phyloP scores from a whole-genome alignment of 2,113 vertebrate species.

The Struthio camelus region DNA sequence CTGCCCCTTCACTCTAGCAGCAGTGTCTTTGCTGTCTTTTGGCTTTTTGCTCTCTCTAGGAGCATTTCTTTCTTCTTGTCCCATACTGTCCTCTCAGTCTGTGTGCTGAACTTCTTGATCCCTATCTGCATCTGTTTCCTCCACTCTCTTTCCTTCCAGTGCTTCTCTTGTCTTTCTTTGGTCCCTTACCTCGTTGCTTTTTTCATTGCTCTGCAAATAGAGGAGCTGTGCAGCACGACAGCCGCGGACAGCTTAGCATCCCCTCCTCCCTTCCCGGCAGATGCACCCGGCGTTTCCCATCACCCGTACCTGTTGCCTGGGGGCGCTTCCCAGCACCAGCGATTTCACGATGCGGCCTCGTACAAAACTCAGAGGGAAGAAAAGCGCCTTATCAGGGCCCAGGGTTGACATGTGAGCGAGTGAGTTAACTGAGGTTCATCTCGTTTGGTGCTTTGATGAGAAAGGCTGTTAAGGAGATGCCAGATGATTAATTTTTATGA shows the following conservation, averaged over 20 bases:
- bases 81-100: rapidly evolving
- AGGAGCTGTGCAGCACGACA: not conserved
- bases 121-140: not conserved
- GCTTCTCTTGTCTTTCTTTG: not conserved
- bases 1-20: not conserved
- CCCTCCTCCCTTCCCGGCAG: not conserved
- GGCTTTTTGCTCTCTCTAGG: not conserved
- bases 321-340: not conserved
- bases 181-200: not conserved
- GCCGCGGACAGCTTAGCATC: not conserved
- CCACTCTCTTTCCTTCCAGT: not conserved
- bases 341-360: not conserved
- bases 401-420: not conserved
- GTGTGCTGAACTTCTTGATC: not conserved
- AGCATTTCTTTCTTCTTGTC: not conserved
- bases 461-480: not conserved
- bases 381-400: not conserved
- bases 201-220: not conserved
- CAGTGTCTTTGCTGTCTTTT: not conserved
- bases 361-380: not conserved
- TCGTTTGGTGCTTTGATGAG: slow-evolving; percentile 14
- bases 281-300: not conserved
- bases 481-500: not conserved
- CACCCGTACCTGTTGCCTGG: rapidly evolving
- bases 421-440: not conserved